These are phyloP conservation scores for Cheilosia vulpina DNA, from an alignment of 2,888 invertebrate genomes.

Conservation along the genomic window DNA sequence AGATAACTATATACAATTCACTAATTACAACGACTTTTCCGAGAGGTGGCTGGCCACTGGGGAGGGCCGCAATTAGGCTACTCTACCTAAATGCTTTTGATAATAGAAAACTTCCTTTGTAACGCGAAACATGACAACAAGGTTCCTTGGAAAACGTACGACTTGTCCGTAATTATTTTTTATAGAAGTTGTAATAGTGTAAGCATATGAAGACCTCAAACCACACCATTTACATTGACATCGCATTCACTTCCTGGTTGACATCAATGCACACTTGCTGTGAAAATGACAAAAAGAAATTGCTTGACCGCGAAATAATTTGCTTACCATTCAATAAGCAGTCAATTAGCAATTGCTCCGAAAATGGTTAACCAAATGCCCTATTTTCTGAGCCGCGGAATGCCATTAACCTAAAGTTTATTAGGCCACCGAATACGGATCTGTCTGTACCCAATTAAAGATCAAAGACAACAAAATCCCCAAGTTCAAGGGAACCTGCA, in stretches of 20 bases:
- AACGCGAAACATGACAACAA: no score
- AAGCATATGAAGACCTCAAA: conserved; percentile 7
- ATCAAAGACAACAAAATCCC: conserved; percentile 23
- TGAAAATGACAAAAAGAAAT: conserved; percentile 31
- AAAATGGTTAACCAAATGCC: conserved; percentile 53
- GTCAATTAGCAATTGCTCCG: conserved; percentile 42
- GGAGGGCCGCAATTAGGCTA: no score
- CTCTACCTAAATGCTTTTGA: no score
- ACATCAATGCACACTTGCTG: conserved; percentile 6
- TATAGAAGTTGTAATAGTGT: no score
- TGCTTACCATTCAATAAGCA: conserved; percentile 46
- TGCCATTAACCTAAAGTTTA: conserved; percentile 48
- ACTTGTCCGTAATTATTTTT: no score
- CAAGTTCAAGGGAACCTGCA: conserved; percentile 68
- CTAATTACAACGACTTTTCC: no score
- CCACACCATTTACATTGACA: conserved; percentile 15
- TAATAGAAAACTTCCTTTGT: no score
- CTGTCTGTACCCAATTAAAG: conserved; percentile 16
- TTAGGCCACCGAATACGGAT: conserved; percentile 48
- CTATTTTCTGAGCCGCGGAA: conserved; percentile 53
- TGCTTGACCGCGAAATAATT: conserved; percentile 43
- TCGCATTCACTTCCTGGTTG: conserved; percentile 24
- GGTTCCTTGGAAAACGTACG: no score
- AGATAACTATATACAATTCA: no score
- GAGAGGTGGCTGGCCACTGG: no score